Percentiles rank a stretch among this genome's conserved stretches.
Evolutionary conservation across 2,113 vertebrate species (phyloP).

Genomic region (Hemibagrus wyckioides): DNA sequence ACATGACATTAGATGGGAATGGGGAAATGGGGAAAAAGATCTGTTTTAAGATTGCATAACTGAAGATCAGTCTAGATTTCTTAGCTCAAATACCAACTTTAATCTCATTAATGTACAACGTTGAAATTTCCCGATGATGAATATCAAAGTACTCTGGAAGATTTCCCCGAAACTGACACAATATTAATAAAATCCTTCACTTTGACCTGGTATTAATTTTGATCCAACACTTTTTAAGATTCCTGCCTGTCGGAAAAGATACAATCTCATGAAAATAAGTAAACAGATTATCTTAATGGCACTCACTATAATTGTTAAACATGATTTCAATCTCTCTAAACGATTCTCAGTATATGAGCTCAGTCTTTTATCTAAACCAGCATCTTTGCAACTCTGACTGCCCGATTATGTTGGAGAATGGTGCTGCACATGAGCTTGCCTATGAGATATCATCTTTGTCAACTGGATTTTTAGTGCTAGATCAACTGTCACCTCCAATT

Average conservation of each 20-base stretch:
- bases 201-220: not conserved
- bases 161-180: not conserved
- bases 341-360: not conserved
- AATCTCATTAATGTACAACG: slow-evolving; percentile 13
- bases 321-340: slow-evolving; percentile 13
- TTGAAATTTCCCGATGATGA: not conserved
- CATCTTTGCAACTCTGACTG: not conserved
- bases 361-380: slow-evolving; percentile 35
- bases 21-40: not conserved
- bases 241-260: not conserved
- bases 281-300: slow-evolving; percentile 70
- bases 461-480: not conserved
- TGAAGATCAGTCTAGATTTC: not conserved
- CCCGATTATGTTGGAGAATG: not conserved
- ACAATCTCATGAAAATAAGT: slow-evolving; percentile 53
- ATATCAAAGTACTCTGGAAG: not conserved
- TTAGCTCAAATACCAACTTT: slow-evolving; percentile 20
- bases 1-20: slow-evolving; percentile 35
- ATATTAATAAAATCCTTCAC: not conserved
- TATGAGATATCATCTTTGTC: not conserved
- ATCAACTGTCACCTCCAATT: not conserved
- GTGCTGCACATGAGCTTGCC: not conserved
- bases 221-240: slow-evolving; percentile 49
- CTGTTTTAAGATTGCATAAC: not conserved
- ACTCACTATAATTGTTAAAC: slow-evolving; percentile 63